Evolutionary conservation across 2,797 vertebrate species (phyloP), one percentile per base, ranked within the genome.

Genomic region (Mergus octosetaceus): DNA sequence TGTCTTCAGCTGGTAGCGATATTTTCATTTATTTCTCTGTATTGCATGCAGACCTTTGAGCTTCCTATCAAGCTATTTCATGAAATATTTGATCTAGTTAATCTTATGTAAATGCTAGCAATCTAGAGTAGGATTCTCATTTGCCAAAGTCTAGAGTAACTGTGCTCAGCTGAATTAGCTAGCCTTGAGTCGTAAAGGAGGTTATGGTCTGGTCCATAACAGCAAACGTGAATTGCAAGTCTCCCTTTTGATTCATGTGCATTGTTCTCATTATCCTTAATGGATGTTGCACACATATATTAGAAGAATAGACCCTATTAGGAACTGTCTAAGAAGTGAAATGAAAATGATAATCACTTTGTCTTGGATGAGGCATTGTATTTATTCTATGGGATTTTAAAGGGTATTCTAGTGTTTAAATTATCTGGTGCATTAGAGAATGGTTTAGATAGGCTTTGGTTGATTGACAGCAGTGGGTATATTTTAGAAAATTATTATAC

Each of bases 301-400:
- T 80, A 91, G 69, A 80, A 56, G 66, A 89, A 74, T 18, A 85
- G 62, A 27, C 11, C n/a, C 78, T 85, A 41, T 93, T 95, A 95
- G 76, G 58, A 89, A 39, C 82, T 81, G 71, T 83, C 75, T 73
- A 76, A 89, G 56, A 84, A 93, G 24, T 81, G 70, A 93, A 92
- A 93, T 92, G 88, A 75, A 95, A 94, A 94, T 90, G 47, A 87
- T 92, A 90, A 92, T 90, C 69, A 45, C 82, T 89, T 93, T 84
- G 45, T 94, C 91, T 95, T 93, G 75, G 70, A 66, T 94, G 93
- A 94, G 45, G 27, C 94, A 85, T 82, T 92, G 58, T 93, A 87
- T 95, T 89, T 95, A 86, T 95, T 95, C 82, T 82, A 43, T 76
- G 90, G 60, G 76, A 95, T 95, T 96, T 91, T 76, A 93, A 94